phyloP scores from a whole-genome alignment of 2,888 invertebrate species.

The Trissolcus japonicus region DNA sequence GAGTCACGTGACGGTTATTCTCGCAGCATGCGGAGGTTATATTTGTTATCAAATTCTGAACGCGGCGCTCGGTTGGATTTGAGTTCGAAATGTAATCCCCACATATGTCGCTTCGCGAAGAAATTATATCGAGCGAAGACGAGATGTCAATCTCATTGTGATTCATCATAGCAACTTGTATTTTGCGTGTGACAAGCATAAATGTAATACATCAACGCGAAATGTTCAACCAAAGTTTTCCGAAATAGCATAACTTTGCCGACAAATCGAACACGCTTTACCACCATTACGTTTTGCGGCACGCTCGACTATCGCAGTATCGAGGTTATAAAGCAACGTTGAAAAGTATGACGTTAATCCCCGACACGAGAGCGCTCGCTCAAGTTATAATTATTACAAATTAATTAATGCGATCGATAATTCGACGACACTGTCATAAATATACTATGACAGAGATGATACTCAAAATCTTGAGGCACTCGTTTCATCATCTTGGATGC shows the following conservation, averaged over 20 bases:
- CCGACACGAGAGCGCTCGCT: constrained; percentile 7
- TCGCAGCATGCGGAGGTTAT: not conserved
- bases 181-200: constrained; percentile 55
- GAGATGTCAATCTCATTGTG: constrained; percentile 56
- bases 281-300: constrained; percentile 30
- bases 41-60: constrained; percentile 43
- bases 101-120: constrained; percentile 17
- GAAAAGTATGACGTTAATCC: constrained; percentile 47
- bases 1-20: constrained; percentile 25
- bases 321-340: constrained; percentile 21
- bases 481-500: constrained; percentile 20
- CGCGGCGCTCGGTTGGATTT: not conserved
- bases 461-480: constrained; percentile 10
- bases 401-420: constrained; percentile 42
- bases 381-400: constrained; percentile 46
- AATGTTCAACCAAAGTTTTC: constrained; percentile 49
- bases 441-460: constrained; percentile 23
- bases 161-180: constrained; percentile 50
- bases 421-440: constrained; percentile 28
- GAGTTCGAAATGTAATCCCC: constrained; percentile 27
- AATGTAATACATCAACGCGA: constrained; percentile 51
- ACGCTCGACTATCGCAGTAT: constrained; percentile 29
- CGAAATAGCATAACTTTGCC: constrained; percentile 52
- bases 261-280: constrained; percentile 46
- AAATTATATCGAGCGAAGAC: constrained; percentile 48